Evolutionary conservation across 2,797 vertebrate genomes (phyloP).

Genomic region (Takifugu rubripes): DNA sequence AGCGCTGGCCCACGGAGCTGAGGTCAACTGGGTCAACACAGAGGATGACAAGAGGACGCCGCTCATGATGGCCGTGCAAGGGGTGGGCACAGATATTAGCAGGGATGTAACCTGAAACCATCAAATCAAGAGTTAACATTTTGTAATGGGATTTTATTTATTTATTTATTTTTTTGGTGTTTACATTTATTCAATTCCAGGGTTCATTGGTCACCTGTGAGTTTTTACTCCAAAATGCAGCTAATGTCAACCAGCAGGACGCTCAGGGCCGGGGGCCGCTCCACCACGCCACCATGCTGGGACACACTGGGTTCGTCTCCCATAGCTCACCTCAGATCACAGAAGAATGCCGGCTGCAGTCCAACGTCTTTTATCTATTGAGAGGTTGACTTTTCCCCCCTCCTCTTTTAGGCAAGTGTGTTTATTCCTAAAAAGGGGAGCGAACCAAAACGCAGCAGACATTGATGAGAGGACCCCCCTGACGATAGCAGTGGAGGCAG

Average conservation of each 20-base stretch:
- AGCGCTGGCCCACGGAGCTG: slow-evolving; percentile 90
- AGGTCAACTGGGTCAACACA: slow-evolving; percentile 91
- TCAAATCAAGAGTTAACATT: not conserved
- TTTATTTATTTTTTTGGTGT: not conserved
- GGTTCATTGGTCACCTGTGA: slow-evolving; percentile 95
- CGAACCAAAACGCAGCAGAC: slow-evolving; percentile 94
- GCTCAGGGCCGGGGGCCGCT: slow-evolving; percentile 88
- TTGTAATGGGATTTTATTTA: not conserved
- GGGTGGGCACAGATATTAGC: slow-evolving; percentile 73
- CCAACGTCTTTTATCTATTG: not conserved
- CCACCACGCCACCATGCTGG: slow-evolving; percentile 93
- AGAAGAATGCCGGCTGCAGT: not conserved
- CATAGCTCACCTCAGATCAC: not conserved
- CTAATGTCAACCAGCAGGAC: slow-evolving; percentile 93
- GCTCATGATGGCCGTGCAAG: slow-evolving; percentile 93
- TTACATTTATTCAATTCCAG: slow-evolving; percentile 58
- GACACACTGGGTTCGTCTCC: slow-evolving; percentile 87
- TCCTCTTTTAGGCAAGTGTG: slow-evolving; percentile 87
- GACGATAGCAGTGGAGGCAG: slow-evolving; percentile 91
- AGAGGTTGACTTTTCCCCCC: no score
- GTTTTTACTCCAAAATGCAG: slow-evolving; percentile 96
- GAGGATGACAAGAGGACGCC: slow-evolving; percentile 89
- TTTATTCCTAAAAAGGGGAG: slow-evolving; percentile 96
- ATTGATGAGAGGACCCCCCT: slow-evolving; percentile 92
- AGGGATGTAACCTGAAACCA: not conserved